phyloP scores from a whole-genome alignment of 2,888 invertebrate genomes.

The Autographa pulchrina region DNA sequence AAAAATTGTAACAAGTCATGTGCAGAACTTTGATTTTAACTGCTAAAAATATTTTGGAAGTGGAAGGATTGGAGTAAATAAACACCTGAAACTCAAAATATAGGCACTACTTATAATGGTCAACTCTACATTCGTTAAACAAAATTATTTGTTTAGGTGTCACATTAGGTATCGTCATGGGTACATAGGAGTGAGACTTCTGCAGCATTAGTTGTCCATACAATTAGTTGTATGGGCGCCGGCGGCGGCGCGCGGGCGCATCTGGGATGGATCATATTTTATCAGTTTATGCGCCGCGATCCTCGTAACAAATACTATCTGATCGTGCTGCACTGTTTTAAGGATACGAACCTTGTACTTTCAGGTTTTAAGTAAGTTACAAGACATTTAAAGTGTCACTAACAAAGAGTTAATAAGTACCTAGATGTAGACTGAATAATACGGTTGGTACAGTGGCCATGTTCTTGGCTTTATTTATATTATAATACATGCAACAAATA shows the following conservation, averaged over 20 bases:
- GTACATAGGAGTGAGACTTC: constrained; percentile 14
- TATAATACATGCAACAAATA: too few species aligned
- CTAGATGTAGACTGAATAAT: neutral
- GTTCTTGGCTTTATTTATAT: neutral
- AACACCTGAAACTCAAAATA: neutral
- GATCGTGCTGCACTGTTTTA: constrained; percentile 19
- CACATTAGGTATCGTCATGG: neutral
- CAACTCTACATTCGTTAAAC: too few species aligned
- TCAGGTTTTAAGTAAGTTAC: constrained; percentile 8
- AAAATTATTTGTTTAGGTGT: too few species aligned
- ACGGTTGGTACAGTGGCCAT: neutral
- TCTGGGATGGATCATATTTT: constrained; percentile 47
- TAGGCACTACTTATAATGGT: too few species aligned
- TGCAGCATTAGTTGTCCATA: neutral
- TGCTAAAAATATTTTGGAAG: too few species aligned
- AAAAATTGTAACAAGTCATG: too few species aligned
- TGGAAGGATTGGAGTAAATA: neutral
- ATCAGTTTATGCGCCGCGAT: constrained; percentile 40
- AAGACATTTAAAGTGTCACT: constrained; percentile 7
- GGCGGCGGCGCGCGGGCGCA: constrained; percentile 18
- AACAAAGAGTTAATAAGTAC: neutral
- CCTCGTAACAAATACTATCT: constrained; percentile 46
- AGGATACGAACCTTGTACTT: neutral
- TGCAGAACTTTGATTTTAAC: too few species aligned
- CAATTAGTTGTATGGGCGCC: neutral